Percentiles rank a stretch among this genome's conserved stretches.
phyloP scores from a whole-genome alignment of 2,888 invertebrate species.

The Drosophila mettleri region DNA sequence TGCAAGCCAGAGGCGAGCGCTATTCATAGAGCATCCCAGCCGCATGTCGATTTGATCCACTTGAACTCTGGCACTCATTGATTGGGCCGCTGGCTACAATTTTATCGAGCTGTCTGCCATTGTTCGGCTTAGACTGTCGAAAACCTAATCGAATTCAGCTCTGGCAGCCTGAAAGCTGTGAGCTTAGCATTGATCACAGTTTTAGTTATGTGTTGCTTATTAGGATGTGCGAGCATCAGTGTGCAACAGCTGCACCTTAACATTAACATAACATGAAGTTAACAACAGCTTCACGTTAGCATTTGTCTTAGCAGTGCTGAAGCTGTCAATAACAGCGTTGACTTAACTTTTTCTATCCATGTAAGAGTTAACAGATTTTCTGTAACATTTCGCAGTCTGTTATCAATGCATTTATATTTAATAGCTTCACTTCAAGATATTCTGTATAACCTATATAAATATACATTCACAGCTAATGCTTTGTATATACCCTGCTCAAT shows the following conservation, averaged over 20 bases:
- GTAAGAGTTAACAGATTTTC: neutral
- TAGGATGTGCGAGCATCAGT: neutral
- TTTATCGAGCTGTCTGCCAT: neutral
- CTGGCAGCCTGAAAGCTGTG: neutral
- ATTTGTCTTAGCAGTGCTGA: neutral
- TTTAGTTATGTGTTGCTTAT: too few species aligned
- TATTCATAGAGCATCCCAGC: conserved; percentile 35
- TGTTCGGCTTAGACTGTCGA: neutral
- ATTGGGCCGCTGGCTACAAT: neutral
- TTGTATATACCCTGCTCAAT: neutral
- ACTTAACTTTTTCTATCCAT: too few species aligned
- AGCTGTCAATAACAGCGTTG: neutral
- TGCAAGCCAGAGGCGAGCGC: neutral
- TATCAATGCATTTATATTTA: neutral
- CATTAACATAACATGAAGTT: too few species aligned
- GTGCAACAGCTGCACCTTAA: neutral
- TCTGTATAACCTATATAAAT: neutral
- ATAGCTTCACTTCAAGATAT: neutral
- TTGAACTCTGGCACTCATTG: too few species aligned
- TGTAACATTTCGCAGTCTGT: neutral
- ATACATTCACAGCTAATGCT: neutral
- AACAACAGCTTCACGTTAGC: neutral
- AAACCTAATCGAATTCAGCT: conserved; percentile 1
- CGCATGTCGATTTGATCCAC: neutral
- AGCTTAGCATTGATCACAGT: neutral